Conservation (phyloP, 92 coral and sea anemone species). For the Phenganax marumi region DNA sequence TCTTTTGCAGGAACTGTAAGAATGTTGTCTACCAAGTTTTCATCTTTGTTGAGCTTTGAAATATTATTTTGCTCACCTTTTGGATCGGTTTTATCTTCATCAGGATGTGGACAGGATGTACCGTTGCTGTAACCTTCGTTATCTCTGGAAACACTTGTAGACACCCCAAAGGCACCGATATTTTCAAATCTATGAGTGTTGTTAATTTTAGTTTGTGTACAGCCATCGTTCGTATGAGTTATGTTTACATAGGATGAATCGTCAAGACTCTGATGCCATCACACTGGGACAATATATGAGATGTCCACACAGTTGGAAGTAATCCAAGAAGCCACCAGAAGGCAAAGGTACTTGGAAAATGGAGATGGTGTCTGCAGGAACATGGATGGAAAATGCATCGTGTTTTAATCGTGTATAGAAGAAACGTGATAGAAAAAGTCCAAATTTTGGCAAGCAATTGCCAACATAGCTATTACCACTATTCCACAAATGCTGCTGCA, state of each 20-base stretch:
- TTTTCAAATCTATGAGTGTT: neutral
- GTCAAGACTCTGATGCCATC: neutral
- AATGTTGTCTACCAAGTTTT: neutral
- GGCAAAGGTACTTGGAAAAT: slow-evolving; percentile 37
- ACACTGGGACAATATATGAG: slow-evolving; percentile 11
- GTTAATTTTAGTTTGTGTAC: neutral
- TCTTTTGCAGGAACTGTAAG: neutral
- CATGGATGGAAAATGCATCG: slow-evolving; percentile 2
- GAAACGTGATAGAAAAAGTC: slow-evolving; percentile 21
- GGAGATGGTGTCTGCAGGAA: slow-evolving; percentile 25
- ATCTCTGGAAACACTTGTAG: neutral
- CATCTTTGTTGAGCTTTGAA: neutral
- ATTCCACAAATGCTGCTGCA: slow-evolving; percentile 31
- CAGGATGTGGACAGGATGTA: neutral
- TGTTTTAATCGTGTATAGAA: neutral
- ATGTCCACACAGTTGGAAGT: slow-evolving; percentile 4
- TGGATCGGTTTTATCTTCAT: no score
- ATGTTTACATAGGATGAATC: neutral
- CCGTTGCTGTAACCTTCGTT: neutral
- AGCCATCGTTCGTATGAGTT: neutral
- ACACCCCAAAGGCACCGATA: neutral
- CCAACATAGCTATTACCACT: slow-evolving; percentile 14
- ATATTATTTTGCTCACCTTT: no score
- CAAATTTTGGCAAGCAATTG: slow-evolving; percentile 22
- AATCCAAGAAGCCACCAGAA: slow-evolving; percentile 18